Evolutionary conservation across 2,113 vertebrate genomes (phyloP).

Genomic region (Semicossyphus pulcher): DNA sequence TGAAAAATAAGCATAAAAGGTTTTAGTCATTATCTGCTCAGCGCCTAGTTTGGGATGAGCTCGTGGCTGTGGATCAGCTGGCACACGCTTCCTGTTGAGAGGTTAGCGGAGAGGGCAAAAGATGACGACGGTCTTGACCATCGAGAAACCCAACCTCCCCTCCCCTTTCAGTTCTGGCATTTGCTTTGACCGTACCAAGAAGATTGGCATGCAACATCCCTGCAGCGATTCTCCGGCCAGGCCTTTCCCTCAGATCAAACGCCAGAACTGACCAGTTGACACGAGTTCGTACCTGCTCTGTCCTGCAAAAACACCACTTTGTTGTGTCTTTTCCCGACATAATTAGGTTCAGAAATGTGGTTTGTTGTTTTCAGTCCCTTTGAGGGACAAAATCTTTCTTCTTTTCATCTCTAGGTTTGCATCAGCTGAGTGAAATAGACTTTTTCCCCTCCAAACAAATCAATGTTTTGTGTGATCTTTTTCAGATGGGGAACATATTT

Average conservation of each 20-base stretch:
- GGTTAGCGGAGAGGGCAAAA: constrained; percentile 58
- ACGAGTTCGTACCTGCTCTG: constrained; percentile 26
- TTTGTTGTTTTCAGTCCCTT: constrained; percentile 39
- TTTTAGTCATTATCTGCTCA: constrained; percentile 77
- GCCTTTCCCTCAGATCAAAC: constrained; percentile 64
- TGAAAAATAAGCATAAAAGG: constrained; percentile 76
- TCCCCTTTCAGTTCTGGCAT: constrained; percentile 60
- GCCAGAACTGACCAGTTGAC: constrained; percentile 55
- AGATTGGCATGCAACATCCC: constrained; percentile 57
- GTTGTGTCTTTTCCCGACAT: constrained; percentile 3
- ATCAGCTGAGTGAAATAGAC: constrained; percentile 39
- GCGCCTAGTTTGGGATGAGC: constrained; percentile 64
- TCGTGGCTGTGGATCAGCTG: constrained; percentile 61
- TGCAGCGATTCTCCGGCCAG: constrained; percentile 56
- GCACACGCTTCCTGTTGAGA: constrained; percentile 54
- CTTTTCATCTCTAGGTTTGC: constrained; percentile 45
- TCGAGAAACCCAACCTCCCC: no score
- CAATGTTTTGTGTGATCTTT: constrained; percentile 61
- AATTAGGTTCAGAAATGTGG: constrained; percentile 18
- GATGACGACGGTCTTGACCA: constrained; percentile 54
- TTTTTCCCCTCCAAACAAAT: constrained; percentile 53
- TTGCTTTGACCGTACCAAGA: constrained; percentile 56
- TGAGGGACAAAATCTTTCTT: constrained; percentile 35
- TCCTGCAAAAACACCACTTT: constrained; percentile 18
- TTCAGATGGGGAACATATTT: constrained; percentile 71